Percentiles rank a stretch among this genome's conserved stretches.
These are phyloP conservation scores for Nysson spinosus DNA, from an alignment of 2,888 invertebrate genomes.

Conservation along the genomic window DNA sequence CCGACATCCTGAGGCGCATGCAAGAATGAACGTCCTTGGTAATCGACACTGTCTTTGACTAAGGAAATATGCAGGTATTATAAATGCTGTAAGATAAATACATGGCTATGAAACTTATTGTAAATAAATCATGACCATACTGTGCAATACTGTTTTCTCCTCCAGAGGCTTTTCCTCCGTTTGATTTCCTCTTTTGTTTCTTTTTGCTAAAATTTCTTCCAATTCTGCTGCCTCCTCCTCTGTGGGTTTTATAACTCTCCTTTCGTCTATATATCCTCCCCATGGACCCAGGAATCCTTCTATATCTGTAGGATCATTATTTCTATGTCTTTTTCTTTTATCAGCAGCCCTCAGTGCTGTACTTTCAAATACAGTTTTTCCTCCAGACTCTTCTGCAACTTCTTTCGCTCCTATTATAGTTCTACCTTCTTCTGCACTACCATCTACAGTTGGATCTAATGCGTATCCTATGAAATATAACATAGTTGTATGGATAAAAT, in stretches of 20 bases:
- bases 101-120: neutral
- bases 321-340: conserved; percentile 90
- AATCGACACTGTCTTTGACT: conserved; percentile 96
- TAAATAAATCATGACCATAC: conserved; percentile 46
- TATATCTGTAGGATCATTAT: conserved; percentile 93
- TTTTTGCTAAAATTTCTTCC: conserved; percentile 95
- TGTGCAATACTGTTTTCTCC: conserved; percentile 95
- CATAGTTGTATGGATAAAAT: no score
- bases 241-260: conserved; percentile 91
- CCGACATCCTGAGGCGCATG: conserved; percentile 95
- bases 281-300: conserved; percentile 98
- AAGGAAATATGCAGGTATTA: neutral
- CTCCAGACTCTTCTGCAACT: conserved; percentile 85
- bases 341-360: conserved; percentile 85
- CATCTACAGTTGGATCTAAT: conserved; percentile 92
- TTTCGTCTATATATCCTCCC: conserved; percentile 96
- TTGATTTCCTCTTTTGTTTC: conserved; percentile 90
- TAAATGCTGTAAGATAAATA: neutral
- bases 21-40: conserved; percentile 97
- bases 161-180: conserved; percentile 94
- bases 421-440: conserved; percentile 77
- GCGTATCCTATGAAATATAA: conserved; percentile 89
- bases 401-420: conserved; percentile 82
- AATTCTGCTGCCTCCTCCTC: conserved; percentile 96
- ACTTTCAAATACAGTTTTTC: conserved; percentile 94